Evolutionary conservation across 2,797 vertebrate species (phyloP).

Genomic region (Amphiprion clarkii): DNA sequence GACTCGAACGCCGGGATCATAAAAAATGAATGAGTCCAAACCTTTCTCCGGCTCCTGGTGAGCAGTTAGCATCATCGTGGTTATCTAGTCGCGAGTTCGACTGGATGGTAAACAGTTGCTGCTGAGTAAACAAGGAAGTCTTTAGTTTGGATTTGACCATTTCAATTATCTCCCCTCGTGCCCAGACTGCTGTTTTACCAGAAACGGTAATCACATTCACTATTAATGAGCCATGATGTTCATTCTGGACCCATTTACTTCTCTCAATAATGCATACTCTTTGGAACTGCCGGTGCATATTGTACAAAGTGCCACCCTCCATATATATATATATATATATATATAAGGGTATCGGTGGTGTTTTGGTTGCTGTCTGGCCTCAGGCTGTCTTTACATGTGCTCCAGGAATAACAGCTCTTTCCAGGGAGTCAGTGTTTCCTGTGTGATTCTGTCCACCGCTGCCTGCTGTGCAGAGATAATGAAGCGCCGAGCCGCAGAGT

Average conservation of each 20-base stretch:
- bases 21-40: slow-evolving; percentile 49
- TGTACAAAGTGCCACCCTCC: slow-evolving; percentile 49
- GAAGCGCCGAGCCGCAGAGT: slow-evolving; percentile 50
- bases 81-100: slow-evolving; percentile 32
- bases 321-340: no score
- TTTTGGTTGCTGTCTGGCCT: slow-evolving; percentile 49
- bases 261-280: slow-evolving; percentile 83
- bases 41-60: neutral
- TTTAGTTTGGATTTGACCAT: slow-evolving; percentile 74
- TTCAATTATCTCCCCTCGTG: slow-evolving; percentile 70
- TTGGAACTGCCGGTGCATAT: slow-evolving; percentile 77
- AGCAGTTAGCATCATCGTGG: neutral
- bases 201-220: slow-evolving; percentile 84
- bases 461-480: slow-evolving; percentile 72
- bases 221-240: slow-evolving; percentile 85
- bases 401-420: slow-evolving; percentile 53
- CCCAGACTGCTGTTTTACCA: slow-evolving; percentile 78
- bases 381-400: slow-evolving; percentile 38
- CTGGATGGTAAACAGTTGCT: slow-evolving; percentile 63
- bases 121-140: slow-evolving; percentile 74
- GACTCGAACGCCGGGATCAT: slow-evolving; percentile 52
- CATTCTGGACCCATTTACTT: slow-evolving; percentile 83
- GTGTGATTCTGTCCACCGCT: slow-evolving; percentile 55
- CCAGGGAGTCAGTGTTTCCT: slow-evolving; percentile 60
- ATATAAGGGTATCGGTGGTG: slow-evolving; percentile 30